Base-by-base conservation (phyloP, 2,888 invertebrate species). In the Hyles lineata region DNA sequence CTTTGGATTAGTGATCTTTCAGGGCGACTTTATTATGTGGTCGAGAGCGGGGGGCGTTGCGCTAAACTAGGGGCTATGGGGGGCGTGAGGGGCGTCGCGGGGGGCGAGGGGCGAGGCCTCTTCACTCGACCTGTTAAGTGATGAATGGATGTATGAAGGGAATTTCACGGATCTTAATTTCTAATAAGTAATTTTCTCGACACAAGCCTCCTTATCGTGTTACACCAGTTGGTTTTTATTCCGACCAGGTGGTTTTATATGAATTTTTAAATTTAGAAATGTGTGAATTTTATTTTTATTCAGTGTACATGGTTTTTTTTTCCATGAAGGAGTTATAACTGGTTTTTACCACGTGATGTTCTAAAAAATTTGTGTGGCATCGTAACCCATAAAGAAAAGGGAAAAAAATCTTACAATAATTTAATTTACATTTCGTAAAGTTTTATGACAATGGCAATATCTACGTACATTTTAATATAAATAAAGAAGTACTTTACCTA, bases 1-100 rank as follows among this genome's bases (percentile, higher is more conserved):
- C 79, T 80, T 78, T 72, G 78, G 79, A 83, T 82, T 83, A 83
- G 75, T 78, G 77, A 79, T 81, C 79, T 79, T 77, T 78, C 17
- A 50, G 76, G 77, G 77, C 77, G 75, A 80, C 79, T 81, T 82
- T 80, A 84, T 87, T 83, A 83, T 79, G 73, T 78, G 82, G 80
- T 74, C 81, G 83, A 83, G 62, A 35, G 55, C 55, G n/a, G 67
- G 50, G 63, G 67, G 67, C 67, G 67, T 67, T 67, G 50, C 23
- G 21, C 50, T 21, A 63, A 25, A 43, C 43, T 15, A 61, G n/a
- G 35, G 63, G 63, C 35, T 43, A 63, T 15, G 67, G 61, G 63
- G 59, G 70, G 70, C 35, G 21, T 17, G 59, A 35, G 70, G 58
- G 43, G 59, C 23, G n/a, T 1, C 11, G 55, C 19, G 63, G 35